Evolutionary conservation across 2,888 invertebrate species (phyloP).

Genomic region (Caenorhabditis wallacei): DNA sequence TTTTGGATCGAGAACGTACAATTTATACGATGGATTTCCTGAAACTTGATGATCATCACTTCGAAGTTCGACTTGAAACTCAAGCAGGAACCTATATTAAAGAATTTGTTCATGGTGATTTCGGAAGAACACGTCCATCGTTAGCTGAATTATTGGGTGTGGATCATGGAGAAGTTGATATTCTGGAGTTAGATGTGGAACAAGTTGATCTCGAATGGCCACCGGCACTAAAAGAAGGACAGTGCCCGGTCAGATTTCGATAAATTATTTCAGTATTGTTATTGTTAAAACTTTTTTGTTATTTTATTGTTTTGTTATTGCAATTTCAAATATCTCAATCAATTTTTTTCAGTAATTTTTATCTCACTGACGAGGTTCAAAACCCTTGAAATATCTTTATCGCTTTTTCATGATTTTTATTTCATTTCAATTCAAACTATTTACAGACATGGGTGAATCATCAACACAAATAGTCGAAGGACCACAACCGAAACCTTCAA

Average conservation of each 20-base stretch:
- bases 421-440: neutral
- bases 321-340: neutral
- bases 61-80: constrained; percentile 77
- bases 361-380: neutral
- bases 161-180: constrained; percentile 87
- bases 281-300: neutral
- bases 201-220: constrained; percentile 90
- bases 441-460: constrained; percentile 51
- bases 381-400: constrained; percentile 7
- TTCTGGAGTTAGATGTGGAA: constrained; percentile 93
- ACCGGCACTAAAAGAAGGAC: constrained; percentile 56
- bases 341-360: neutral
- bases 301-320: constrained; percentile 27
- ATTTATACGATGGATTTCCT: constrained; percentile 75
- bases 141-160: constrained; percentile 87
- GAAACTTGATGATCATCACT: constrained; percentile 75
- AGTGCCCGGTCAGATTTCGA: constrained; percentile 50
- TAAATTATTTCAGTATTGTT: constrained; percentile 22
- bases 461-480: constrained; percentile 23
- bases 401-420: neutral
- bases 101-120: constrained; percentile 97
- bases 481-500: constrained; percentile 58
- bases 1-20: constrained; percentile 78
- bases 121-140: constrained; percentile 90
- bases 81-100: constrained; percentile 89